These are phyloP conservation scores for Patella depressa DNA, from an alignment of 2,888 invertebrate genomes.

Conservation along the genomic window DNA sequence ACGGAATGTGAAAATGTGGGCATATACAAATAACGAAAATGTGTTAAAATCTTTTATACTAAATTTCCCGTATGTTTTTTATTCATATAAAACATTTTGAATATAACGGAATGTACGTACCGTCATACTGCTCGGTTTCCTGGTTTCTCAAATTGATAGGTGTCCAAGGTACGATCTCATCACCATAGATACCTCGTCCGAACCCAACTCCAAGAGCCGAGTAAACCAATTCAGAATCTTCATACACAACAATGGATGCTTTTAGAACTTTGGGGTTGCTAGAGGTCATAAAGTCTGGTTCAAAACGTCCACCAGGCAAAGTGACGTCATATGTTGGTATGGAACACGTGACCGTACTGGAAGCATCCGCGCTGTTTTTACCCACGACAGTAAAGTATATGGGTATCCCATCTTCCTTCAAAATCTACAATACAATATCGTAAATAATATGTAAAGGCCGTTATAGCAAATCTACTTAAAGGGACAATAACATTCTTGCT, in stretches of 20 bases:
- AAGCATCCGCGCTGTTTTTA: slow-evolving; percentile 46
- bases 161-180: slow-evolving; percentile 11
- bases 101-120: slow-evolving; percentile 8
- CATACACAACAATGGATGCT: slow-evolving; percentile 44
- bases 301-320: slow-evolving; percentile 45
- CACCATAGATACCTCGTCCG: slow-evolving; percentile 25
- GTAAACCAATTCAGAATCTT: slow-evolving; percentile 39
- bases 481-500: too few relatives aligned
- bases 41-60: too few relatives aligned
- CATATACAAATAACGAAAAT: too few relatives aligned
- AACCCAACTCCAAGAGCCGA: slow-evolving; percentile 27
- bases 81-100: too few relatives aligned
- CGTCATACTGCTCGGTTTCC: slow-evolving; percentile 7
- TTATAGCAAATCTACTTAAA: too few relatives aligned
- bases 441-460: too few relatives aligned
- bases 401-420: slow-evolving; percentile 37
- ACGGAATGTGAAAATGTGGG: too few relatives aligned
- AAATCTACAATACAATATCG: too few relatives aligned
- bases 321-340: slow-evolving; percentile 52
- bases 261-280: slow-evolving; percentile 46
- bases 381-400: slow-evolving; percentile 50
- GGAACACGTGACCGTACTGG: slow-evolving; percentile 41
- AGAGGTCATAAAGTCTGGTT: slow-evolving; percentile 42
- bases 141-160: slow-evolving; percentile 20
- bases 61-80: too few relatives aligned